These are phyloP conservation scores for Butorides virescens DNA, from an alignment of 2,113 vertebrate species.

Conservation along the genomic window DNA sequence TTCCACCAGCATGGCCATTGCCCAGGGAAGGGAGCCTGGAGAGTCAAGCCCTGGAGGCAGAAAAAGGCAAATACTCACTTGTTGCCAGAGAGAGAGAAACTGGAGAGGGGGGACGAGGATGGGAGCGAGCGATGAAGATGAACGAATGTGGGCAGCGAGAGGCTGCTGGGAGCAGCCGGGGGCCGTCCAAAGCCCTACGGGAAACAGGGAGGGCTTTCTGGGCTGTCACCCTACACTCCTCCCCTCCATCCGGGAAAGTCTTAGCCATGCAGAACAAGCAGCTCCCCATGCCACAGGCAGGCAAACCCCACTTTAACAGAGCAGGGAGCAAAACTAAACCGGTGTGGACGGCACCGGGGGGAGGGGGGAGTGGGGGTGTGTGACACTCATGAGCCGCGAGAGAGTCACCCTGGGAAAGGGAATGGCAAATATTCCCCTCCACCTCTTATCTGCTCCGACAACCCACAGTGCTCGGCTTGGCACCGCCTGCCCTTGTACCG, in stretches of 20 bases:
- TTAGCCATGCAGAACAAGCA: neutral
- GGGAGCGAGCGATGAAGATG: accelerated
- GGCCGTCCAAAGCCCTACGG: accelerated
- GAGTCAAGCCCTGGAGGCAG: accelerated
- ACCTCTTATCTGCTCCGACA: neutral
- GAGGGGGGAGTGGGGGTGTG: accelerated
- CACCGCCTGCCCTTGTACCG: neutral
- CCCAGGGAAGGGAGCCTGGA: neutral
- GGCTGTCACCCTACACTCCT: neutral
- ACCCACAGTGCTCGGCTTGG: accelerated
- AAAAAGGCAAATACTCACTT: neutral
- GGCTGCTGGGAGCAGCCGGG: accelerated
- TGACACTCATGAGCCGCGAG: neutral
- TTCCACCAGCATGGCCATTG: accelerated
- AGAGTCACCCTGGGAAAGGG: neutral
- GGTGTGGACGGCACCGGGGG: accelerated
- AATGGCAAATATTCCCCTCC: neutral
- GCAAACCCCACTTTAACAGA: neutral
- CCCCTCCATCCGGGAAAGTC: neutral
- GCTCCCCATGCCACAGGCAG: accelerated
- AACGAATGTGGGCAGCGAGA: accelerated
- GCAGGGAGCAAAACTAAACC: neutral
- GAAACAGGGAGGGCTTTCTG: neutral
- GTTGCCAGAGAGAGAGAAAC: neutral
- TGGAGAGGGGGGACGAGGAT: neutral